Conservation (phyloP, 1,140 invertebrate genomes). For the Anastrepha ludens region DNA sequence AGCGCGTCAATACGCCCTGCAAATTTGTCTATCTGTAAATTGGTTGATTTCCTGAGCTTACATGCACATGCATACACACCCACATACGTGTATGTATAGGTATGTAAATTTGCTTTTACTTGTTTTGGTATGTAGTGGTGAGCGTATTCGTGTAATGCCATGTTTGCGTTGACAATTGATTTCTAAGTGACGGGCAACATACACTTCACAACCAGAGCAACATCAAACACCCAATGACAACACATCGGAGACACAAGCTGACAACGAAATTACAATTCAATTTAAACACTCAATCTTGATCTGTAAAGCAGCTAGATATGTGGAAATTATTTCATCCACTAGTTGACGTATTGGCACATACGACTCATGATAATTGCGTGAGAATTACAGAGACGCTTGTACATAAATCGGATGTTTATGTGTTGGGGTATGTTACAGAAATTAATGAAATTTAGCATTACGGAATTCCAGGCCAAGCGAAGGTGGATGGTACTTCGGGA, state of each 20-base stretch:
- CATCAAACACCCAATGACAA: neutral
- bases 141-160: neutral
- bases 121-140: neutral
- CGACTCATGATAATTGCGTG: neutral
- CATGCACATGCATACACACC: neutral
- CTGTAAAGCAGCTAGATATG: neutral
- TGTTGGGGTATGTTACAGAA: neutral
- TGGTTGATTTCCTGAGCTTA: neutral
- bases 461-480: no score
- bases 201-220: neutral
- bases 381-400: neutral
- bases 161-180: slow-evolving; percentile 32
- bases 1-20: neutral
- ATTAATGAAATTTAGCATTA: no score
- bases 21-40: slow-evolving; percentile 11
- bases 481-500: no score
- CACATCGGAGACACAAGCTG: slow-evolving; percentile 10
- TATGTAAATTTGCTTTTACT: neutral
- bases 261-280: slow-evolving; percentile 45
- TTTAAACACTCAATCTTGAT: slow-evolving; percentile 21
- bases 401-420: neutral
- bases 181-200: slow-evolving; percentile 27
- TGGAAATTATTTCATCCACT: slow-evolving; percentile 2
- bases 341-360: slow-evolving; percentile 14
- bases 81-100: neutral